Percentiles rank a stretch among this genome's conserved stretches.
Conservation (phyloP, 1,140 invertebrate genomes). For the Caenorhabditis briggsae region DNA sequence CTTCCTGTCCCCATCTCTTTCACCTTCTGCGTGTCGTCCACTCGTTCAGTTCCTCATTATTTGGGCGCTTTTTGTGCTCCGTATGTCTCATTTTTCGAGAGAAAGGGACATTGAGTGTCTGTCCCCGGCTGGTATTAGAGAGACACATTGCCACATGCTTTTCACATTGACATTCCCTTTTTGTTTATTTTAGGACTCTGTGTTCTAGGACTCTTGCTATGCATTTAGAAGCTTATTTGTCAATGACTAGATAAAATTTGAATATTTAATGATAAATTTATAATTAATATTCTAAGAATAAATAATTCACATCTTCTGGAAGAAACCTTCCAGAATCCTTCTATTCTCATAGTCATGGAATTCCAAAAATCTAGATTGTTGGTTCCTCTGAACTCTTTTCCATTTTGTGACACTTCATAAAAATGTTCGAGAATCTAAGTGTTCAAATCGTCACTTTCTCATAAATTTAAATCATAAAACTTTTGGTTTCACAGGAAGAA, state of each 20-base stretch:
- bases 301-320: too few relatives aligned
- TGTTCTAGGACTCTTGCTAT: not conserved
- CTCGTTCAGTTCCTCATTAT: not conserved
- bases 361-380: too few relatives aligned
- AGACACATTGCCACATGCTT: conserved; percentile 20
- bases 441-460: not conserved
- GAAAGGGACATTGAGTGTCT: conserved; percentile 15
- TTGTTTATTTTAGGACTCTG: conserved; percentile 4
- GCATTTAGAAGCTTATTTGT: too few relatives aligned
- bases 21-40: not conserved
- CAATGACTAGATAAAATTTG: too few relatives aligned
- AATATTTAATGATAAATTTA: too few relatives aligned
- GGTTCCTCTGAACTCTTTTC: not conserved
- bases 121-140: not conserved
- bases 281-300: too few relatives aligned
- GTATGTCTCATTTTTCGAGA: conserved; percentile 34
- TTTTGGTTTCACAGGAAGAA: conserved; percentile 11
- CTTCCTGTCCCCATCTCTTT: not conserved
- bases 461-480: conserved; percentile 10
- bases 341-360: too few relatives aligned
- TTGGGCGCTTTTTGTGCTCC: conserved; percentile 39
- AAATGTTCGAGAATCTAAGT: not conserved
- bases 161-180: conserved; percentile 25
- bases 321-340: too few relatives aligned
- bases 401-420: not conserved